Conservation (phyloP, 1,140 invertebrate genomes). For the Metopolophium dirhodum region DNA sequence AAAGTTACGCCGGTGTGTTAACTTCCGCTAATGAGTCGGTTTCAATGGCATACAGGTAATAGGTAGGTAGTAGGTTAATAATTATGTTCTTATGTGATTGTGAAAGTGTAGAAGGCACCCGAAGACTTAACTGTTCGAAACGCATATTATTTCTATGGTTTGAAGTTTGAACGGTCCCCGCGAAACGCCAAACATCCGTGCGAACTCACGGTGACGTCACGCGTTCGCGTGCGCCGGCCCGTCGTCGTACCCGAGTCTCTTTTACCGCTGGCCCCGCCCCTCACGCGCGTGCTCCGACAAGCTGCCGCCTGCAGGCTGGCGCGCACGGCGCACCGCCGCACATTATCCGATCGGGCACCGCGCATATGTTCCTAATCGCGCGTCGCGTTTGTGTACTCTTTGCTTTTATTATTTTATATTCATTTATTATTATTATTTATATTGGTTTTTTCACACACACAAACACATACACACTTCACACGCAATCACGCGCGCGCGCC, state of each 20-base stretch:
- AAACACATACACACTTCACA: not conserved
- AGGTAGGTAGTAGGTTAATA: too few relatives aligned
- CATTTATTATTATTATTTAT: not conserved
- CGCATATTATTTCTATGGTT: not conserved
- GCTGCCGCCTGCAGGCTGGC: too few relatives aligned
- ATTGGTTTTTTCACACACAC: not conserved
- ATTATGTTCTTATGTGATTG: too few relatives aligned
- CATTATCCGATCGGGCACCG: not conserved
- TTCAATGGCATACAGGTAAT: too few relatives aligned
- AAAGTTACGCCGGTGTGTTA: too few relatives aligned
- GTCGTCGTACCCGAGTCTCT: not conserved
- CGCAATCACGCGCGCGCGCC: not conserved
- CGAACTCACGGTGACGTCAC: not conserved
- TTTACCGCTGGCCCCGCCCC: not conserved
- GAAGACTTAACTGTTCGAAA: too few relatives aligned
- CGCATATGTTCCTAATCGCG: constrained; percentile 48
- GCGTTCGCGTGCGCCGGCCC: not conserved
- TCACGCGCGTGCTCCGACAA: not conserved
- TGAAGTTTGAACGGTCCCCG: not conserved
- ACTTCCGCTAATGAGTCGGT: too few relatives aligned
- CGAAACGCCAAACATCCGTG: not conserved
- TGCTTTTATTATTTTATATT: constrained; percentile 40
- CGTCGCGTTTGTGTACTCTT: constrained; percentile 54
- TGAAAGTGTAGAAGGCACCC: too few relatives aligned
- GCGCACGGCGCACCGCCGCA: not conserved